Evolutionary conservation across 2,113 vertebrate species (phyloP), one percentile per base, ranked within the genome.

Genomic region (Pogonocichla stellata): DNA sequence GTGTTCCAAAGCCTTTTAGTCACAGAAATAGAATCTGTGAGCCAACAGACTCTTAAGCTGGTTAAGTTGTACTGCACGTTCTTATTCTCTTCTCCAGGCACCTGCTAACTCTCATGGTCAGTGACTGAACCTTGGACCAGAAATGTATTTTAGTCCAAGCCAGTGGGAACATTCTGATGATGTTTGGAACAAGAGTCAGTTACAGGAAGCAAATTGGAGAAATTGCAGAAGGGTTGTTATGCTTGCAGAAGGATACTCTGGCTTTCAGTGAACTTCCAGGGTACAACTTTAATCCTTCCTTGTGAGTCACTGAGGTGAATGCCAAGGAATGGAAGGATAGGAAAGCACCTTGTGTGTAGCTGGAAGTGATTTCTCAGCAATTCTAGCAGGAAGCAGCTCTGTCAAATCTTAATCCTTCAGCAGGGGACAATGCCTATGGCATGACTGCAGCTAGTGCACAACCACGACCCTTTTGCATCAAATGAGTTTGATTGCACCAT

Each of bases 261-360:
- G 50, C 40, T 93, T 88, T 56, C 4, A 0, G 31, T 57, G 62
- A 92, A 64, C 50, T 93, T 88, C 31, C 64, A 69, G 22, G n/a
- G 60, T 31, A 36, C 7, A n/a, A 12, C 6, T 95, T 86, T 80
- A 80, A 73, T 93, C 50, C 71, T 88, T 86, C 71, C 71, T 73
- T 83, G n/a, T 93, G 91, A 95, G 89, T 96, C 91, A 95, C 50
- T 53, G 67, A 80, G 34, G 71, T 83, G 54, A 90, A 69, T 1
- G 9, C 58, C 72, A 80, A 83, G 58, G 75, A 92, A 43, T 29
- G 62, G 54, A 50, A 86, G 51, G 67, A 48, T 66, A 73, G 83
- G 91, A 93, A 95, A 95, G 72, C 79, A 96, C 79, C 96, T 80
- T 60, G n/a, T 8, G 13, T 31, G 31, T 45, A 77, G 58, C 50